phyloP scores from a whole-genome alignment of 2,888 invertebrate genomes.

The Scaptomyza flava region DNA sequence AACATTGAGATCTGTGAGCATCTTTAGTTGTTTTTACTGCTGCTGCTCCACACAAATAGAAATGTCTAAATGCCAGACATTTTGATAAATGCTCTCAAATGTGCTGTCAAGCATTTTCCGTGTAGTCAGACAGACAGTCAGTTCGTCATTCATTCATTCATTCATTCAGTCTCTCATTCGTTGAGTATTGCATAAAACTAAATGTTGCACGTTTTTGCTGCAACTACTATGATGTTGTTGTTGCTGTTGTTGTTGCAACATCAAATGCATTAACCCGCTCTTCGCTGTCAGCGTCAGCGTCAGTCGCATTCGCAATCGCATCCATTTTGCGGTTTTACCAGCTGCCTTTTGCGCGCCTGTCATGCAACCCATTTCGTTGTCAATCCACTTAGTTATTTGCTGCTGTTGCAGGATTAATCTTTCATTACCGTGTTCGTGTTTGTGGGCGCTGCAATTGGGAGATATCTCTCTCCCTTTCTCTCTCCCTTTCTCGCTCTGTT shows the following conservation, averaged over 20 bases:
- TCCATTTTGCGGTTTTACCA: constrained; percentile 50
- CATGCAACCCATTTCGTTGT: constrained; percentile 41
- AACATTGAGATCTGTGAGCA: not conserved
- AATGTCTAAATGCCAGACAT: constrained; percentile 72
- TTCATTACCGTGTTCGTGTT: constrained; percentile 25
- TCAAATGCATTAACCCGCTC: constrained; percentile 76
- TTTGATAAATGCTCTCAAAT: constrained; percentile 80
- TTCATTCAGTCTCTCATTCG: constrained; percentile 1
- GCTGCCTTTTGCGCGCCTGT: constrained; percentile 33
- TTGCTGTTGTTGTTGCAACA: constrained; percentile 51
- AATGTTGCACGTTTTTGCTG: constrained; percentile 36
- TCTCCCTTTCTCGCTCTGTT: too few species aligned
- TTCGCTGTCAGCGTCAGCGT: constrained; percentile 75
- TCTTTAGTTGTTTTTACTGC: not conserved
- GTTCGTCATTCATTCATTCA: constrained; percentile 10
- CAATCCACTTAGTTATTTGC: constrained; percentile 56
- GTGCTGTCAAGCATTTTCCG: constrained; percentile 20
- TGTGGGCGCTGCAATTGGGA: not conserved
- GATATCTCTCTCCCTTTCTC: not conserved
- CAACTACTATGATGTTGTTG: constrained; percentile 11
- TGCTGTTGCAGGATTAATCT: constrained; percentile 47
- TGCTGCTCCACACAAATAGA: constrained; percentile 53
- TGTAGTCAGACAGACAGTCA: not conserved
- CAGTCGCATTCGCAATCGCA: constrained; percentile 55
- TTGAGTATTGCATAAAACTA: constrained; percentile 34